These are phyloP conservation scores for Nasonovia ribisnigri DNA, from an alignment of 2,888 invertebrate genomes.

Conservation along the genomic window DNA sequence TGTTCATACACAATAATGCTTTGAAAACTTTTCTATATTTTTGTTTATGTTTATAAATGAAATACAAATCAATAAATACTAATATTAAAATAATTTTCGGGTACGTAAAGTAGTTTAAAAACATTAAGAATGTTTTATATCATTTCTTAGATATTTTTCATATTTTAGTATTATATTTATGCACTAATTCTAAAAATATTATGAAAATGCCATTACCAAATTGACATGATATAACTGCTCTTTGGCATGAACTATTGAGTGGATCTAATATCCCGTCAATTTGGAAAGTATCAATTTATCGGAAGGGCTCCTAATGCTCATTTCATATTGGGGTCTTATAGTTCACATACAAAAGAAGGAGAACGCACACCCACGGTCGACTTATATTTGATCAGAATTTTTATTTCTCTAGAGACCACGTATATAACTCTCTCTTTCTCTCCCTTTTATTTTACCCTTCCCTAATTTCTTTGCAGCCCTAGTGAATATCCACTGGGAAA, in stretches of 20 bases:
- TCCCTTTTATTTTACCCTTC: slow-evolving; percentile 38
- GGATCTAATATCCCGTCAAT: slow-evolving; percentile 54
- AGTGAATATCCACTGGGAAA: slow-evolving; percentile 52
- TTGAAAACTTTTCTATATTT: not conserved
- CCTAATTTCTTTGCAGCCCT: slow-evolving; percentile 49
- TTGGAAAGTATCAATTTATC: slow-evolving; percentile 62
- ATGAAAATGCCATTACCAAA: slow-evolving; percentile 39
- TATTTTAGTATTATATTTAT: not conserved
- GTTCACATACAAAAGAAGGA: slow-evolving; percentile 44
- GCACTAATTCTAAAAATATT: not conserved
- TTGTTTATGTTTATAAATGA: not conserved
- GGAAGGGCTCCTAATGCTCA: slow-evolving; percentile 41
- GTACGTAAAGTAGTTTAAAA: not conserved
- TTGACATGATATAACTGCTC: slow-evolving; percentile 42
- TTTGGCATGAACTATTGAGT: slow-evolving; percentile 26
- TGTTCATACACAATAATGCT: not conserved
- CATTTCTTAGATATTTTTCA: not conserved
- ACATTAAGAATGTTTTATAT: not conserved
- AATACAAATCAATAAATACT: not conserved
- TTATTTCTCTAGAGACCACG: slow-evolving; percentile 61
- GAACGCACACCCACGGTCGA: slow-evolving; percentile 36
- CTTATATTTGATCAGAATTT: slow-evolving; percentile 64
- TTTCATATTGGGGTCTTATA: slow-evolving; percentile 50
- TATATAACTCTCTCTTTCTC: not conserved
- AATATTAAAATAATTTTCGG: not conserved